A percentile compares a stretch with the other conserved stretches of the same genome.
phyloP scores from a whole-genome alignment of 2,797 vertebrate genomes.

The Anguilla obscura region DNA sequence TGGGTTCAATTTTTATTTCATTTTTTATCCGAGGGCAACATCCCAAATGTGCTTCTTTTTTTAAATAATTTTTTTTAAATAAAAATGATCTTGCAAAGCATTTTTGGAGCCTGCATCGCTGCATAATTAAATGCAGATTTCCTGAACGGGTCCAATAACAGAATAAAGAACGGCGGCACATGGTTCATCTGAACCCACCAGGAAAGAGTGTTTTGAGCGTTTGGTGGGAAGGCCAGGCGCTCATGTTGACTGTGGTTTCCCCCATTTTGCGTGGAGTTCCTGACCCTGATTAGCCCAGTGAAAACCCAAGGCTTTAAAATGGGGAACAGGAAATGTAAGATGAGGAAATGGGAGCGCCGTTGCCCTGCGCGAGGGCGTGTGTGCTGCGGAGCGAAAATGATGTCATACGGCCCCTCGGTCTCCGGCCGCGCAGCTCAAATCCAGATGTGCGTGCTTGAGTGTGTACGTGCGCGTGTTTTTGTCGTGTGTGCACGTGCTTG shows the following conservation, averaged over 20 bases:
- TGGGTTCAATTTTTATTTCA: slow-evolving; percentile 57
- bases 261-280: not conserved
- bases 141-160: not conserved
- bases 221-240: not conserved
- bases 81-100: slow-evolving; percentile 7
- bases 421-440: not conserved
- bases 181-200: not conserved
- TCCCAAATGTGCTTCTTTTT: slow-evolving; percentile 14
- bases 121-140: slow-evolving; percentile 29
- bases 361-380: not conserved
- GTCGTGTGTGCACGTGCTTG: not conserved
- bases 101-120: not conserved
- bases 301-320: not conserved
- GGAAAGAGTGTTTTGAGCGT: not conserved
- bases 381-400: not conserved
- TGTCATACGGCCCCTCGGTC: not conserved
- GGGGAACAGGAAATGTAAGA: not conserved
- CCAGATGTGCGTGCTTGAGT: not conserved
- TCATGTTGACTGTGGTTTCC: not conserved
- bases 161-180: not conserved
- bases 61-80: not conserved
- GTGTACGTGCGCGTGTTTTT: not conserved
- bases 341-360: slow-evolving; percentile 10
- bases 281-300: not conserved
- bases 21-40: slow-evolving; percentile 49